phyloP scores from a whole-genome alignment of 2,797 vertebrate species.

The Xyrichtys novacula region DNA sequence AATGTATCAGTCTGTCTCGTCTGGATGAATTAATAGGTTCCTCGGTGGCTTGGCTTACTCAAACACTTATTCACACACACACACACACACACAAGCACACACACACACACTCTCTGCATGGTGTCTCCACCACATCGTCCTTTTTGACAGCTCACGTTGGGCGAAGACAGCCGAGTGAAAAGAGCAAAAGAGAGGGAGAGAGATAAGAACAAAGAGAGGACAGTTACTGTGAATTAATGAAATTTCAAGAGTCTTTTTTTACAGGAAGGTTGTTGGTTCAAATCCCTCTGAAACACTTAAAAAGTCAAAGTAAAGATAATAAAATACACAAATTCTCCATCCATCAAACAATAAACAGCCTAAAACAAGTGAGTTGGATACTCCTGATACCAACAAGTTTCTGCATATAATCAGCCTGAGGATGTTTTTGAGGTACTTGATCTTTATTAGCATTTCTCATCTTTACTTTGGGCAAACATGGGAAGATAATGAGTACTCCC shows the following conservation, averaged over 20 bases:
- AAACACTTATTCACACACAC: conserved; percentile 14
- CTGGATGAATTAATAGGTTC: conserved; percentile 70
- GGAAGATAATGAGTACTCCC: no score
- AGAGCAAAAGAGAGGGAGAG: not conserved
- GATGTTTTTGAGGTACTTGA: no score
- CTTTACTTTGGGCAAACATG: no score
- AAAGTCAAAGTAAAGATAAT: not conserved
- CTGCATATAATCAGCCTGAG: no score
- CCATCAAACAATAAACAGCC: no score
- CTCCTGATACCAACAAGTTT: no score
- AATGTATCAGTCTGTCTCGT: conserved; percentile 61
- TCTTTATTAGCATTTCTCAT: no score
- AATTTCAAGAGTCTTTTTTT: no score
- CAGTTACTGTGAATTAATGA: not conserved
- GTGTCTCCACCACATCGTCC: conserved; percentile 22
- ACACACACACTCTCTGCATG: conserved; percentile 5
- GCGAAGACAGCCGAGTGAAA: conserved; percentile 12
- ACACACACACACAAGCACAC: conserved; percentile 25
- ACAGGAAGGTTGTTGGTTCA: not conserved
- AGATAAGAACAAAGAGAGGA: not conserved
- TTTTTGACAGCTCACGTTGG: conserved; percentile 42
- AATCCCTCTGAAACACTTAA: not conserved
- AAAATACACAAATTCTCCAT: no score
- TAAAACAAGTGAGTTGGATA: no score
- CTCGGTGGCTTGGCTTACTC: conserved; percentile 44